Conservation (phyloP, 2,888 invertebrate species). For the Parochlus steinenii region DNA sequence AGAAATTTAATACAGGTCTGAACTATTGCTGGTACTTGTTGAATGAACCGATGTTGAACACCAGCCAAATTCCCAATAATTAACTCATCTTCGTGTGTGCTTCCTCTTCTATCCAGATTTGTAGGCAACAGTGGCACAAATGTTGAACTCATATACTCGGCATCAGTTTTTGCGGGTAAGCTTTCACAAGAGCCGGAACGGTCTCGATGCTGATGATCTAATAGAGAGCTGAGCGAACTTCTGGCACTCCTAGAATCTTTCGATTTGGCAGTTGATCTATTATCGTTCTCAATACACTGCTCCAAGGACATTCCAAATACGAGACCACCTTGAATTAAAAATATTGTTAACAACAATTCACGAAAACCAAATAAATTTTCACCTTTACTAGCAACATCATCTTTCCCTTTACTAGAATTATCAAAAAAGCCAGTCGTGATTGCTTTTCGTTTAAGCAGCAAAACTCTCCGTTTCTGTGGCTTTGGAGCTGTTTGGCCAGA, state of each 20-base stretch:
- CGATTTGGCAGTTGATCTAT: slow-evolving; percentile 29
- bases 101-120: slow-evolving; percentile 18
- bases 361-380: slow-evolving; percentile 16
- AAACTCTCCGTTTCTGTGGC: slow-evolving; percentile 59
- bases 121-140: slow-evolving; percentile 8
- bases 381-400: slow-evolving; percentile 42
- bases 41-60: slow-evolving; percentile 18
- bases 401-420: slow-evolving; percentile 52
- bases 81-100: slow-evolving; percentile 25
- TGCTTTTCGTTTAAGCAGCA: slow-evolving; percentile 72
- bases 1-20: slow-evolving; percentile 67
- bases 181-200: slow-evolving; percentile 58
- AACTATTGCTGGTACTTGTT: slow-evolving; percentile 60
- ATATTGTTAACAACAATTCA: slow-evolving; percentile 1
- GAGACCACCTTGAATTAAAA: slow-evolving; percentile 33
- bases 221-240: slow-evolving; percentile 22
- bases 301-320: slow-evolving; percentile 75
- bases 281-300: slow-evolving; percentile 71
- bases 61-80: slow-evolving; percentile 16
- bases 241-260: slow-evolving; percentile 23
- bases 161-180: slow-evolving; percentile 24
- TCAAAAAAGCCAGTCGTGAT: slow-evolving; percentile 79
- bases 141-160: slow-evolving; percentile 10
- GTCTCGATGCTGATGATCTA: slow-evolving; percentile 23
- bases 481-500: slow-evolving; percentile 39